Conservation (phyloP, 2,888 invertebrate species). For the Parnassius glacialis region DNA sequence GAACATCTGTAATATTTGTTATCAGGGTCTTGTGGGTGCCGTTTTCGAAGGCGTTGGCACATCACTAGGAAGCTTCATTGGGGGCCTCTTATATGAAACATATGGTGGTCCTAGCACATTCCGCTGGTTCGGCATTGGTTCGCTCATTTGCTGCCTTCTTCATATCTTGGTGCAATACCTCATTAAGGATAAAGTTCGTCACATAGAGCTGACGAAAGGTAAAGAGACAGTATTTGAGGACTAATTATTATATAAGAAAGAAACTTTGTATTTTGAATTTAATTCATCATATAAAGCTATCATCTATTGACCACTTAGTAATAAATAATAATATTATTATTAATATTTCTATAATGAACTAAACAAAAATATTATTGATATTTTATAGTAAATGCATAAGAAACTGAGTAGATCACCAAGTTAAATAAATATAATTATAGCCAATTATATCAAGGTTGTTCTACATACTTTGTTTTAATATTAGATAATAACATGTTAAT, state of each 20-base stretch:
- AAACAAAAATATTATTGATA: no score
- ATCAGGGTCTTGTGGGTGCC: constrained; percentile 90
- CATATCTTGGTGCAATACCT: constrained; percentile 79
- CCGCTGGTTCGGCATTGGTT: constrained; percentile 85
- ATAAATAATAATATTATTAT: no score
- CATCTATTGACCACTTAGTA: background rate
- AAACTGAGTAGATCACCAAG: no score
- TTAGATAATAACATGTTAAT: no score
- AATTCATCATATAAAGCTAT: constrained; percentile 4
- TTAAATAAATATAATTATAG: no score
- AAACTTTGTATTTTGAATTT: background rate
- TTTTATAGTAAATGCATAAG: no score
- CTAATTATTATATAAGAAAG: constrained; percentile 1
- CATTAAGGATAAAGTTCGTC: constrained; percentile 43
- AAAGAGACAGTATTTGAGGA: constrained; percentile 39
- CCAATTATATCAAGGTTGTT: no score
- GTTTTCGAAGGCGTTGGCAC: constrained; percentile 94
- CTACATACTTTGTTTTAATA: no score
- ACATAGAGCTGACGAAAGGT: constrained; percentile 52
- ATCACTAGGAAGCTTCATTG: constrained; percentile 88
- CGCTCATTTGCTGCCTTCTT: constrained; percentile 81
- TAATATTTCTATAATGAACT: no score
- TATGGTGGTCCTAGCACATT: constrained; percentile 86
- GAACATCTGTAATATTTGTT: constrained; percentile 27
- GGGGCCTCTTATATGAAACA: constrained; percentile 84